Base-by-base conservation (phyloP, 2,113 vertebrate species). In the Procavia capensis region DNA sequence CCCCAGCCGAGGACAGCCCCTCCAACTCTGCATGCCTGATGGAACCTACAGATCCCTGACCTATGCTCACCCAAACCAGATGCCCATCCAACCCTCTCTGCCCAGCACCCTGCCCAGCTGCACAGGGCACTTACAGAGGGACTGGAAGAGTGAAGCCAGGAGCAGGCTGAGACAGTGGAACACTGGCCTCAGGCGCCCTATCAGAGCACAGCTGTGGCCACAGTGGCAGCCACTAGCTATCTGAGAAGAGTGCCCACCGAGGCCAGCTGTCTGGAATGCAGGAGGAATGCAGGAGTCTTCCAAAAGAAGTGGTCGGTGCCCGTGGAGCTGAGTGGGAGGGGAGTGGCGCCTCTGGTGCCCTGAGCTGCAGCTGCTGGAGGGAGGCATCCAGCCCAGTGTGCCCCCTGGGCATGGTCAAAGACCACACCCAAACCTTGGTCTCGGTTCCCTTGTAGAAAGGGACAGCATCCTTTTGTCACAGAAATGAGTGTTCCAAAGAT, bases 401-500 rank as follows among this genome's bases (percentile, higher is more conserved):
- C 50, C 31, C 34, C 24, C 25, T 9, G 31, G 75, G 54, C 36
- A 61, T 0, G 10, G 68, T 59, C n/a, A 11, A 1, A 34, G 59
- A 27, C 25, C 25, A 5, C 2, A 5, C 9, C 45, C 74, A 31
- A 81, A 9, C 5, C 27, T 19, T 36, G 63, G 39, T 2, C 14
- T 45, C 3, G 17, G 75, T 47, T 34, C 75, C 14, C 29, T 17
- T 78, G 24, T 29, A 19, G 19, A 68, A 36, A n/a, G 34, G 22
- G 29, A 14, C 0, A 9, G 2, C 0, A 0, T 5, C 6, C n/a
- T 5, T 9, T 22, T 39, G 9, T n/a, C 34, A 43, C 43, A 47
- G 7, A 16, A 47, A 8, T 0, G 0, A 10, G 25, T 25, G 47
- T n/a, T 57, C 54, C 57, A 43, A 16, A 6, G 63, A 14, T 29